Conservation (phyloP, 2,888 invertebrate genomes). For the Cantharis rustica region DNA sequence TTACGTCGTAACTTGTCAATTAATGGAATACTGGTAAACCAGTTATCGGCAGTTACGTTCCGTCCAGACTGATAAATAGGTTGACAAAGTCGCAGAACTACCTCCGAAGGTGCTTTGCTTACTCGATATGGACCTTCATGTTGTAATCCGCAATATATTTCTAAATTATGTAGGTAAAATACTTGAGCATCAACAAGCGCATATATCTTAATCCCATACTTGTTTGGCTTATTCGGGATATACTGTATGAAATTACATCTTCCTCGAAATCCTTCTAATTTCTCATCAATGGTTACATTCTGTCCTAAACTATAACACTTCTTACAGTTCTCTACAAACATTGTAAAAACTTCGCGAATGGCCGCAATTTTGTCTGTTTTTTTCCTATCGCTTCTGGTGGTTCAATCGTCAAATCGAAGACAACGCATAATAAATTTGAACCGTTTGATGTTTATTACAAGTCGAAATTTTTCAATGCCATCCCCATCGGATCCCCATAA, state of each 20-base stretch:
- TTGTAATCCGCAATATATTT: slow-evolving; percentile 27
- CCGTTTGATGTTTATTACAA: slow-evolving; percentile 30
- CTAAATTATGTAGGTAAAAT: slow-evolving; percentile 29
- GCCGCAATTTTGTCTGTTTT: slow-evolving; percentile 3
- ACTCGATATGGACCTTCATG: slow-evolving; percentile 28
- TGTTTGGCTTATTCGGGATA: slow-evolving; percentile 36
- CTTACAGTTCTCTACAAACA: slow-evolving; percentile 13
- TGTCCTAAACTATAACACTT: slow-evolving; percentile 24
- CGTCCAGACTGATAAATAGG: slow-evolving; percentile 19
- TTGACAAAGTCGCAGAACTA: slow-evolving; percentile 26
- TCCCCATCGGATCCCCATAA: slow-evolving; percentile 34
- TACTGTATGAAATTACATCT: slow-evolving; percentile 33
- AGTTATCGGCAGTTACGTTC: slow-evolving; percentile 36
- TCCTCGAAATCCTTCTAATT: slow-evolving; percentile 22
- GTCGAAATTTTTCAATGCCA: slow-evolving; percentile 35
- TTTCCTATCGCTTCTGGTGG: slow-evolving; percentile 5
- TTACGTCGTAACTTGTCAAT: slow-evolving; percentile 31
- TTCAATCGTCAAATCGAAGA: slow-evolving; percentile 25
- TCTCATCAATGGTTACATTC: slow-evolving; percentile 30
- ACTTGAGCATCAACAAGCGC: slow-evolving; percentile 34
- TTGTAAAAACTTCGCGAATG: background rate
- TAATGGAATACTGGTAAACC: slow-evolving; percentile 36
- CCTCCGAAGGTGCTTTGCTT: slow-evolving; percentile 24
- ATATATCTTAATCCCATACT: slow-evolving; percentile 38
- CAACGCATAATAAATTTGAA: slow-evolving; percentile 28